Base-by-base conservation (phyloP, 2,113 vertebrate genomes). In the Tautogolabrus adspersus region DNA sequence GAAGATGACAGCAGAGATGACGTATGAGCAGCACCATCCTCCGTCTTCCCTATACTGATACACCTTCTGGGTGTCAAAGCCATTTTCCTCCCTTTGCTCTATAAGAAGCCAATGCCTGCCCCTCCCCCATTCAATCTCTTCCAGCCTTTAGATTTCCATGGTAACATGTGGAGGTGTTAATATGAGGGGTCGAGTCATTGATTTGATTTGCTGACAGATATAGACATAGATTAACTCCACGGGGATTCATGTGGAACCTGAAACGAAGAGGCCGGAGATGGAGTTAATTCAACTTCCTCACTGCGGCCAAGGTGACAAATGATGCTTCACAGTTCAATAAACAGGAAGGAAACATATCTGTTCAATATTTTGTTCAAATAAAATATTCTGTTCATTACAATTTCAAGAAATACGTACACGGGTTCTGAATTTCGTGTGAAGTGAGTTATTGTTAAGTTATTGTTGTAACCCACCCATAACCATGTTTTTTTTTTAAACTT, bases 131-230 rank as follows among this genome's bases (percentile, higher is more conserved):
- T 40, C 56, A 67, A 77, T 63, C 54, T 42, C 74, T 72, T 30
- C 81, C 76, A 83, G 83, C 84, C 92, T 91, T 86, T 81, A 23
- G 46, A 90, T 93, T 88, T 61, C 92, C 89, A 88, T 89, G 82
- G 92, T 67, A 92, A 91, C 88, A 82, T 66, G 58, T 40, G 1
- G 22, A 68, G 60, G 73, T 82, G 82, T 73, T 87, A 87, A 85
- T 88, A 84, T 60, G 46, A 76, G 71, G 77, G 66, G 72, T 11
- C 78, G 68, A 80, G 79, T 51, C 77, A 55, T 73, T 89, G 79
- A 89, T 88, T 87, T 89, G 78, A 91, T 89, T 88, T 86, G 72
- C 74, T 73, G 49, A 91, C 90, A 78, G 86, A 89, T 88, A 79
- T 79, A 83, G 65, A 90, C 47, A 26, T 47, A 66, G 77, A 64